Conservation (phyloP, 2,113 vertebrate genomes). For the Zosterops borbonicus region DNA sequence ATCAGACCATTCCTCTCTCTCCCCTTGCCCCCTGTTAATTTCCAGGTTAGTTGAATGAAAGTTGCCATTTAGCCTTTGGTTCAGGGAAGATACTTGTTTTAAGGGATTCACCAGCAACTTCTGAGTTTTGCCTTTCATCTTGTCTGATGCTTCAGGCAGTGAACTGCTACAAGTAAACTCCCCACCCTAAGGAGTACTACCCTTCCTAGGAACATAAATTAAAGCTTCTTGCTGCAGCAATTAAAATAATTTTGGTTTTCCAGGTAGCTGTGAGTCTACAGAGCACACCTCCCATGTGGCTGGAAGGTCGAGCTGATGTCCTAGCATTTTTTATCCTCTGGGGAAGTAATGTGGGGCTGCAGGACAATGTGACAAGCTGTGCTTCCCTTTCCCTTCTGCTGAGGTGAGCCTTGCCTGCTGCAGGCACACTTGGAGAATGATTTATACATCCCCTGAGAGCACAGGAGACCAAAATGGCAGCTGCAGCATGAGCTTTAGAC, state of each 20-base stretch:
- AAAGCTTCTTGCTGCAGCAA: background rate
- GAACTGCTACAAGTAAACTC: background rate
- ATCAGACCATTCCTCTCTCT: background rate
- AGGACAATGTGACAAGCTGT: background rate
- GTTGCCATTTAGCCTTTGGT: background rate
- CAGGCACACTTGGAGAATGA: background rate
- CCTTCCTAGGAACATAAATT: background rate
- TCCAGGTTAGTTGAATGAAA: background rate
- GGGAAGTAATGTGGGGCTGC: background rate
- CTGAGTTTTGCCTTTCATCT: background rate
- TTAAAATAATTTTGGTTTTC: background rate
- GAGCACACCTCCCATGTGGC: background rate
- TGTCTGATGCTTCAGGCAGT: background rate
- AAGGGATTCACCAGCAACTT: background rate
- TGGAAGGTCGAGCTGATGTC: background rate
- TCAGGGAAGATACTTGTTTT: background rate
- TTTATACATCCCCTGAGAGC: background rate
- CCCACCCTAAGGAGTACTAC: background rate
- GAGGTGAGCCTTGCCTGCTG: background rate
- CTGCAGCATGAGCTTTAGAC: background rate
- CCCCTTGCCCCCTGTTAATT: rapidly evolving
- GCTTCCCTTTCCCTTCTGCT: background rate
- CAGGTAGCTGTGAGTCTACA: background rate
- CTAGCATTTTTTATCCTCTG: background rate
- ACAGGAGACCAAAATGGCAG: background rate